Conservation (phyloP, 2,888 invertebrate species). For the Anticlea derivata region DNA sequence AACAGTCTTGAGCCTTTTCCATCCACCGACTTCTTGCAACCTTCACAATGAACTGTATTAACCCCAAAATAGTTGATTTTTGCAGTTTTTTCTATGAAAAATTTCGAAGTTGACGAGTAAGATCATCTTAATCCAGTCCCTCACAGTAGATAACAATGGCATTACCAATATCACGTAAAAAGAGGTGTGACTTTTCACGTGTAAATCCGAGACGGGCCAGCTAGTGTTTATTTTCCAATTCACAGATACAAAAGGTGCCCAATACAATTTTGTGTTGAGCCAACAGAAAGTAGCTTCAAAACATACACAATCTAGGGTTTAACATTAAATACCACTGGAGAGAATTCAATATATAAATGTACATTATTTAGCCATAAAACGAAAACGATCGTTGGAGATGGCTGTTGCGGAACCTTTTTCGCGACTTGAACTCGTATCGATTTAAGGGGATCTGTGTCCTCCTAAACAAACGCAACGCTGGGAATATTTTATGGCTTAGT, state of each 20-base stretch:
- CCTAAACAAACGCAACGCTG: not conserved
- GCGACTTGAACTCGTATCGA: slow-evolving; percentile 18
- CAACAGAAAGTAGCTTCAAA: slow-evolving; percentile 1
- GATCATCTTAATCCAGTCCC: no score
- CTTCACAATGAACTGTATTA: no score
- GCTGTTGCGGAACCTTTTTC: slow-evolving; percentile 18
- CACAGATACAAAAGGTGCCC: slow-evolving; percentile 1
- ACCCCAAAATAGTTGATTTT: no score
- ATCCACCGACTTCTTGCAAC: no score
- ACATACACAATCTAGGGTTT: not conserved
- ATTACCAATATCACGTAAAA: no score
- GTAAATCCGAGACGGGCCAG: no score
- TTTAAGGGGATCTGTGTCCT: slow-evolving; percentile 17
- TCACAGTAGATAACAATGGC: no score
- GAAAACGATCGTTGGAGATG: slow-evolving; percentile 19
- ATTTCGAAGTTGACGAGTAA: no score
- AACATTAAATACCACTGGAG: slow-evolving; percentile 18
- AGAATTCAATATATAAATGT: slow-evolving; percentile 20
- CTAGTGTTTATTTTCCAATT: slow-evolving; percentile 7
- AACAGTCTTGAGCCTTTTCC: no score
- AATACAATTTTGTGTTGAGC: slow-evolving; percentile 7
- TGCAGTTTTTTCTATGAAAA: no score
- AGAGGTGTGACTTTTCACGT: no score
- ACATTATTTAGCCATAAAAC: slow-evolving; percentile 27
- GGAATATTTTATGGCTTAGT: not conserved